phyloP scores from a whole-genome alignment of 2,113 vertebrate genomes.

The Peromyscus polionotus region DNA sequence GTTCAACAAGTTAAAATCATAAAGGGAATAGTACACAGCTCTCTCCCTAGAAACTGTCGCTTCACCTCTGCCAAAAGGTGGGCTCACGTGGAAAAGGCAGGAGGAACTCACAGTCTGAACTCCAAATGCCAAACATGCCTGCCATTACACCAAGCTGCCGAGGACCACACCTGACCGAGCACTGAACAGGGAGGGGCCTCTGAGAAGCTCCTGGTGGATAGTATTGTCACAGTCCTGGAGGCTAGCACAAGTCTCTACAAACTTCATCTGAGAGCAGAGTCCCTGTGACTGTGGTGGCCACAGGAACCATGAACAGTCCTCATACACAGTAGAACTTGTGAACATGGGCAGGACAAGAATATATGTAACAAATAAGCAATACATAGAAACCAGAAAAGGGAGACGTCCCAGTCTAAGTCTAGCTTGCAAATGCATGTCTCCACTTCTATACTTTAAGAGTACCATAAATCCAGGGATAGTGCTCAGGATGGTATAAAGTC shows the following conservation, averaged over 20 bases:
- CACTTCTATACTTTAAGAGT: background rate
- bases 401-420: background rate
- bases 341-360: background rate
- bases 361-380: background rate
- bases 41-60: background rate
- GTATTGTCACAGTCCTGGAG: background rate
- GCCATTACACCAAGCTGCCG: background rate
- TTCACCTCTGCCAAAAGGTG: conserved; percentile 25
- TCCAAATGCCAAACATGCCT: background rate
- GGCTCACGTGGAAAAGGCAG: conserved; percentile 17
- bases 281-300: background rate
- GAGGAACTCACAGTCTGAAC: conserved; percentile 45
- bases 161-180: background rate
- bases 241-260: background rate
- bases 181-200: background rate
- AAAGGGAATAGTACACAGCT: background rate
- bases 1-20: conserved; percentile 27
- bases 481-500: background rate
- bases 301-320: background rate
- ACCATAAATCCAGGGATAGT: background rate
- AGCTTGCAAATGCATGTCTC: background rate
- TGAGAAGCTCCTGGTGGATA: fast-evolving
- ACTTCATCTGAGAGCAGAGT: background rate
- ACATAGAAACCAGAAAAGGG: background rate
- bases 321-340: background rate